Evolutionary conservation across 2,113 vertebrate genomes (phyloP).

Genomic region (Pyrgilauda ruficollis): DNA sequence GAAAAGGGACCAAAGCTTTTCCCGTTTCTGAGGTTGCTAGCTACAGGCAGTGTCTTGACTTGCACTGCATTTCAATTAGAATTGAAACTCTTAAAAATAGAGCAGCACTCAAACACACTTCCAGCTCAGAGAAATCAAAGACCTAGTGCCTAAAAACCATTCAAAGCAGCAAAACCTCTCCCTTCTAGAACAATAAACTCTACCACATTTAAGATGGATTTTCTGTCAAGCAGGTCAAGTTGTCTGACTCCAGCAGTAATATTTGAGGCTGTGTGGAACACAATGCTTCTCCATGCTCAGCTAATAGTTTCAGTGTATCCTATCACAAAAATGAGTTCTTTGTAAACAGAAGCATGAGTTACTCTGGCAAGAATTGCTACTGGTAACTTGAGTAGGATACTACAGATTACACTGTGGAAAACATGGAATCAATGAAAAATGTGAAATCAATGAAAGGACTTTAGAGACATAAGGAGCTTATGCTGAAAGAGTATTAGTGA

Average conservation of each 20-base stretch:
- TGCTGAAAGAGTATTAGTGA: background rate
- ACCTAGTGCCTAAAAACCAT: background rate
- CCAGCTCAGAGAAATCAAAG: background rate
- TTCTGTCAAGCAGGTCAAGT: background rate
- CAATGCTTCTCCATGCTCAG: background rate
- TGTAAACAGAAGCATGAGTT: background rate
- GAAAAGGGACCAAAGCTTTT: background rate
- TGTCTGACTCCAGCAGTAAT: background rate
- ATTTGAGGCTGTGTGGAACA: background rate
- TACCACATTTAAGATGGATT: background rate
- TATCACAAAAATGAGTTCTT: background rate
- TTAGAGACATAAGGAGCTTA: background rate
- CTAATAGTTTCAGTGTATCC: background rate
- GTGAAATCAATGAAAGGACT: background rate
- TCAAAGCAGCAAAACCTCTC: background rate
- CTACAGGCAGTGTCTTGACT: background rate
- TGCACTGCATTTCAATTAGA: constrained; percentile 26
- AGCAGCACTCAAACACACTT: background rate
- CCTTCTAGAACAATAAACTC: background rate
- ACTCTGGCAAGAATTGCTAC: background rate
- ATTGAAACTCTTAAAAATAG: background rate
- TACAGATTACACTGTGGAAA: background rate
- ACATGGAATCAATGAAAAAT: background rate
- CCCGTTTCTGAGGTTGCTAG: background rate
- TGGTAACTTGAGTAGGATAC: background rate